Base-by-base conservation (phyloP, 2,888 invertebrate genomes). In the Drosophila atroscutellata region DNA sequence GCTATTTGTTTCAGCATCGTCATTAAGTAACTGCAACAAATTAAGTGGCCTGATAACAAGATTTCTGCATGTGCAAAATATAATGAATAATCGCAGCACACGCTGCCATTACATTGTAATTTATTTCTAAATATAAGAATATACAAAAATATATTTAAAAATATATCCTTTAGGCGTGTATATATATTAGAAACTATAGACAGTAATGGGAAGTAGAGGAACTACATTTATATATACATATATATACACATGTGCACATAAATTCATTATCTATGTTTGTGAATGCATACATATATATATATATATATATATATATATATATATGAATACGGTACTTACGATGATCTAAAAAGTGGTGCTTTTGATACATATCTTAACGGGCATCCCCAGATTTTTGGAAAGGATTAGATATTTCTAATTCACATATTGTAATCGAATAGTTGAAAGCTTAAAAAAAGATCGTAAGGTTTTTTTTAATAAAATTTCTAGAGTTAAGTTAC, bases 21-120 rank as follows among this genome's bases (percentile, higher is more conserved):
- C 36, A 36, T 36, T 3, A 36, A 36, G 36, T 2, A 9, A 18
- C 24, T 49, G 57, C 50, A 68, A 76, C 60, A 76, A 70, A 37
- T 45, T 71, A 60, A 47, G 9, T 11, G 11, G 24, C 15, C 47
- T 76, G 77, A 73, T 73, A 77, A 60, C 28, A 32, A 52, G 11
- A 42, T n/a, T 32, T 34, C 30, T 24, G 39, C 49, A 68, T 68
- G 28, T 4, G 36, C 39, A 68, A 42, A 66, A 11, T 64, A 30
- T n/a, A n/a, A n/a, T 32, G 5, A 8, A 9, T 51, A n/a, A 58
- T 51, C 37, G 37, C 32, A 32, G 32, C 3, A 32, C 32, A 32
- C 32, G 32, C 34, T 5, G 20, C 32, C 3, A 26, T 39, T 47
- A 74, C 56, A 74, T 52, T 66, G 51, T 64, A 39, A 20, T 13